A percentile compares a stretch with the other conserved stretches of the same genome.
Evolutionary conservation across 2,797 vertebrate genomes (phyloP).

Genomic region (Oceanodroma leucorhoa): DNA sequence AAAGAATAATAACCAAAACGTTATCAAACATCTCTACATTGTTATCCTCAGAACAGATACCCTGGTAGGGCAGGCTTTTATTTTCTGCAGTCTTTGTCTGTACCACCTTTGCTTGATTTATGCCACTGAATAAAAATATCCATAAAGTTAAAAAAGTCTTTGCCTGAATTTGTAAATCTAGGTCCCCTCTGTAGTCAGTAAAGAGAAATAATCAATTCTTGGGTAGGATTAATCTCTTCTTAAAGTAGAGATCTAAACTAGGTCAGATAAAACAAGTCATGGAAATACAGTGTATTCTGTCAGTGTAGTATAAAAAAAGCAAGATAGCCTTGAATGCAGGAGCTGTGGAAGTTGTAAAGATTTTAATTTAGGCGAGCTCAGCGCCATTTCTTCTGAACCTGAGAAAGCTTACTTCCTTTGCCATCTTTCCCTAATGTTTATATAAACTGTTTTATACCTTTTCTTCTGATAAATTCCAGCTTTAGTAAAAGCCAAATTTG

Average conservation of each 20-base stretch:
- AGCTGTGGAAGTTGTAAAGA: background rate
- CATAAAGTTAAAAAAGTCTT: background rate
- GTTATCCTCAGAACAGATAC: background rate
- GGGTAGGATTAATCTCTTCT: background rate
- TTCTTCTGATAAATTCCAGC: background rate
- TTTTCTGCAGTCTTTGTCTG: background rate
- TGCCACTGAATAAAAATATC: background rate
- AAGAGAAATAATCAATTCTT: background rate
- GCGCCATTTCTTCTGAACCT: background rate
- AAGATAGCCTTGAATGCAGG: background rate
- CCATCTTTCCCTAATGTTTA: background rate
- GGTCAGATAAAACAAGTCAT: background rate
- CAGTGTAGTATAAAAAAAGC: background rate
- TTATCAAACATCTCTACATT: background rate
- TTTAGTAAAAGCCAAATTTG: background rate
- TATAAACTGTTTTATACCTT: background rate
- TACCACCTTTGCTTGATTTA: background rate
- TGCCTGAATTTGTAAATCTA: background rate
- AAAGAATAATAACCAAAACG: accelerated
- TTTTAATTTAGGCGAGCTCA: background rate
- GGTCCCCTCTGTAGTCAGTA: background rate
- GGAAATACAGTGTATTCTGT: background rate
- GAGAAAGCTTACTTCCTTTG: background rate
- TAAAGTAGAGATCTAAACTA: background rate
- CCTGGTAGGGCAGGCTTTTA: background rate